Percentiles rank a stretch among this genome's conserved stretches.
phyloP scores from a whole-genome alignment of 2,888 invertebrate genomes.

The Dasysyrphus albostriatus region DNA sequence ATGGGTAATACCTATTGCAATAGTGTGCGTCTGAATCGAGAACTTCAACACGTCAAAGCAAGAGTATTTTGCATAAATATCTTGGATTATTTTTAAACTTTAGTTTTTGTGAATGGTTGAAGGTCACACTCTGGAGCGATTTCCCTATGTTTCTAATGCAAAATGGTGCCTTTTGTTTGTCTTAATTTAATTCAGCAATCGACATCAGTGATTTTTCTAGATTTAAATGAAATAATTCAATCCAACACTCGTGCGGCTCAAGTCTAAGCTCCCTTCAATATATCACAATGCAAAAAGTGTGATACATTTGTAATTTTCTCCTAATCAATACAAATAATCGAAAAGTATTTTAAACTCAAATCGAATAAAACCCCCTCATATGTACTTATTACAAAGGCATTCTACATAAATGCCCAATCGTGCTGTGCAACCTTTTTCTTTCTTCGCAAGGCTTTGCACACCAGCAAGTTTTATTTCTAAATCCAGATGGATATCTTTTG shows the following conservation, averaged over 20 bases:
- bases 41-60: no score
- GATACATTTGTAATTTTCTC: neutral
- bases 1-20: no score
- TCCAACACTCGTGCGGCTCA: neutral
- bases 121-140: no score
- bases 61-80: no score
- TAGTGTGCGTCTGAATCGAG: no score
- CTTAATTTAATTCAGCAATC: no score
- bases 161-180: no score
- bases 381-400: neutral
- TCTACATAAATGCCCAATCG: constrained; percentile 20
- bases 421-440: neutral
- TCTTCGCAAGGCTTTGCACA: constrained; percentile 19
- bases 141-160: no score
- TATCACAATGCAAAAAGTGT: neutral
- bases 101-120: no score
- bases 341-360: neutral
- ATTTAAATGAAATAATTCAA: neutral
- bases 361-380: neutral
- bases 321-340: neutral
- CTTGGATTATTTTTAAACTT: no score
- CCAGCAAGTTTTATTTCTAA: constrained; percentile 16
- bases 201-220: neutral
- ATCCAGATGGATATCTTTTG: constrained; percentile 48
- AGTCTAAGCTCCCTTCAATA: neutral